phyloP scores from a whole-genome alignment of 1,140 invertebrate genomes.

The Diabrotica undecimpunctata region DNA sequence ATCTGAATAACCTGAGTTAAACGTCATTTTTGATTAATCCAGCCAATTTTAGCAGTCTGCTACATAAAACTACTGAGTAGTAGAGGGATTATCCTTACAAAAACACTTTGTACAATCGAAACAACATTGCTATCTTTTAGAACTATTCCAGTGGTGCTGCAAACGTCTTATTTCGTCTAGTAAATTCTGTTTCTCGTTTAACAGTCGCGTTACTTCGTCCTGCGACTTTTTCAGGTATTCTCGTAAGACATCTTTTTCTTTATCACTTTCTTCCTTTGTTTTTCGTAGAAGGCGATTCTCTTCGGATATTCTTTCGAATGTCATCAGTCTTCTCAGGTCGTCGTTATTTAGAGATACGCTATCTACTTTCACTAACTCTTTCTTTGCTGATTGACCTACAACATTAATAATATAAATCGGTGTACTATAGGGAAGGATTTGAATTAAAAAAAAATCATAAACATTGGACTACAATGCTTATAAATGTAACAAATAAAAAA shows the following conservation, averaged over 20 bases:
- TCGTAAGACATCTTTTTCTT: constrained; percentile 60
- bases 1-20: no score
- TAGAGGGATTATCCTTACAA: constrained; percentile 44
- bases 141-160: constrained; percentile 58
- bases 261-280: constrained; percentile 60
- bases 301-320: constrained; percentile 60
- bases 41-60: not conserved
- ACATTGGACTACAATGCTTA: no score
- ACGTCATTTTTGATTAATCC: not conserved
- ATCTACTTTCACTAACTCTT: not conserved
- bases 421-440: no score
- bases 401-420: no score
- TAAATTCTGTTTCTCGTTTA: constrained; percentile 71
- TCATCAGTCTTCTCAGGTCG: constrained; percentile 55
- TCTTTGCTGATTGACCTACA: not conserved
- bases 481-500: no score
- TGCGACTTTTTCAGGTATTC: constrained; percentile 62
- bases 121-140: constrained; percentile 65
- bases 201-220: constrained; percentile 61
- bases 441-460: no score
- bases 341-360: constrained; percentile 60
- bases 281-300: constrained; percentile 58
- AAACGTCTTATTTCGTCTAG: constrained; percentile 63
- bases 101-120: constrained; percentile 62
- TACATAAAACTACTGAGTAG: constrained; percentile 32